phyloP scores from a whole-genome alignment of 1,140 invertebrate species.

The Zaprionus taronus region DNA sequence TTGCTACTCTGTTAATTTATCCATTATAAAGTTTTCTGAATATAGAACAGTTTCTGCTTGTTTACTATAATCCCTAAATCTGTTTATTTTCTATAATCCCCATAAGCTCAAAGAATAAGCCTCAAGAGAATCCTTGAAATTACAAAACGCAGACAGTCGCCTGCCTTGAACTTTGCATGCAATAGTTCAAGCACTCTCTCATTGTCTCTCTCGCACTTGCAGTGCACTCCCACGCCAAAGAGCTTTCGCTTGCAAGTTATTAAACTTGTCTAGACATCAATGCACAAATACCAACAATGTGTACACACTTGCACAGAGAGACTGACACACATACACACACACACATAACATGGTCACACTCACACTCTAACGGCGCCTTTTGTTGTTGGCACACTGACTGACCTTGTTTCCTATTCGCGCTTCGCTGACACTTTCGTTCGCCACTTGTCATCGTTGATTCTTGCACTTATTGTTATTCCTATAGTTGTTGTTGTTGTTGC shows the following conservation, averaged over 20 bases:
- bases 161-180: conserved; percentile 40
- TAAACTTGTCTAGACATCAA: conserved; percentile 57
- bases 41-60: no score
- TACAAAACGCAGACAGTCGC: conserved; percentile 12
- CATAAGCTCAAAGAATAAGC: not conserved
- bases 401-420: conserved; percentile 71
- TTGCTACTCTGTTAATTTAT: no score
- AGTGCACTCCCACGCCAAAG: conserved; percentile 31
- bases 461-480: conserved; percentile 16
- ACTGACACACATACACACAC: not conserved
- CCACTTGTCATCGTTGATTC: conserved; percentile 39
- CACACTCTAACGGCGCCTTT: not conserved
- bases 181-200: conserved; percentile 15
- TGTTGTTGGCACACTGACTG: conserved; percentile 31
- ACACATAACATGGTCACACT: not conserved
- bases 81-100: not conserved
- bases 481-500: conserved; percentile 35
- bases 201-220: conserved; percentile 15
- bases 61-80: not conserved
- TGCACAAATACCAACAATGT: conserved; percentile 22
- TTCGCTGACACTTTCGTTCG: conserved; percentile 41
- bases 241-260: conserved; percentile 67
- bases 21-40: no score
- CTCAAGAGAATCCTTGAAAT: not conserved
- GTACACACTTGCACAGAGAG: conserved; percentile 14